Evolutionary conservation across 2,888 invertebrate genomes (phyloP).

Genomic region (Sialis fuliginosa): DNA sequence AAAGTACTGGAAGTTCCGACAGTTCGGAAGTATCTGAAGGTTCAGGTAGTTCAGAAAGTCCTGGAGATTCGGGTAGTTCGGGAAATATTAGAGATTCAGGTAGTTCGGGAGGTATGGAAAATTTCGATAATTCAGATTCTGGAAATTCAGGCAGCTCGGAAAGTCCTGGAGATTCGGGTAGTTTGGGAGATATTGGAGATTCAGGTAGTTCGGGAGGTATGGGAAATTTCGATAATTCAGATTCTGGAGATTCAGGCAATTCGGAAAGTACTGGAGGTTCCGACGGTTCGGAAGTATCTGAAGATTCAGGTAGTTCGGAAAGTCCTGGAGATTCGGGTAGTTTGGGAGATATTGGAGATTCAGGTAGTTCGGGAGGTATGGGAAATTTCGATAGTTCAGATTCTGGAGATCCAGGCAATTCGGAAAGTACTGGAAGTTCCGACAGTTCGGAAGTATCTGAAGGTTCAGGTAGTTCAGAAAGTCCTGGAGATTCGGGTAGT

Average conservation of each 20-base stretch:
- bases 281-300: not conserved
- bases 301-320: not conserved
- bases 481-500: not conserved
- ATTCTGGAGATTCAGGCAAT: not conserved
- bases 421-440: not conserved
- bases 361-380: not conserved
- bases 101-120: no score
- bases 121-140: no score
- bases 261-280: not conserved
- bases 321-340: not conserved
- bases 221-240: not conserved
- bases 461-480: not conserved
- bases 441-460: not conserved
- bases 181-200: not conserved
- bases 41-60: not conserved
- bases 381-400: no score
- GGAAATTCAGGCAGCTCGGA: no score
- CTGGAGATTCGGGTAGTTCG: not conserved
- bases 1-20: not conserved
- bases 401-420: no score
- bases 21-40: not conserved
- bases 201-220: not conserved
- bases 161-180: not conserved
- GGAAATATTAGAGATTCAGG: no score
- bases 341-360: not conserved